Percentiles rank a stretch among this genome's conserved stretches.
These are phyloP conservation scores for Chionoecetes opilio DNA, from an alignment of 1,140 invertebrate genomes.

Conservation along the genomic window DNA sequence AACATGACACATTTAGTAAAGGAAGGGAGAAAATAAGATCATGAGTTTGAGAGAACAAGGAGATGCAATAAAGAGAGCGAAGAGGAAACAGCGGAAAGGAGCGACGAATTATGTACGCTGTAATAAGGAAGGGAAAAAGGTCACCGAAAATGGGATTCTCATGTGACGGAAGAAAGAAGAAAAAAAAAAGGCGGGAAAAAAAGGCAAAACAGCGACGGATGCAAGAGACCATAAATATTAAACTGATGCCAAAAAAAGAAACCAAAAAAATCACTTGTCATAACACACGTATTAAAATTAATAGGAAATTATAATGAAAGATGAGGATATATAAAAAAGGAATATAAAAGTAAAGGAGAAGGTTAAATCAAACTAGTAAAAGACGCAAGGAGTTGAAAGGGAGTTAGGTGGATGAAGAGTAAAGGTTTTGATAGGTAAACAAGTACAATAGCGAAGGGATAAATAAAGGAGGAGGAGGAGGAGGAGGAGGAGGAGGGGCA, in stretches of 20 bases:
- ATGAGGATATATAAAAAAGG: not conserved
- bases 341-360: not conserved
- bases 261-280: slow-evolving; percentile 8
- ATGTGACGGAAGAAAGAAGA: not conserved
- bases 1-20: too few relatives aligned
- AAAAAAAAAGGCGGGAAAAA: not conserved
- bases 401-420: not conserved
- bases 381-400: not conserved
- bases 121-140: not conserved
- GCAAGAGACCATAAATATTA: not conserved
- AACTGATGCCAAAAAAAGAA: too few relatives aligned
- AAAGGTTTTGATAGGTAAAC: slow-evolving; percentile 16
- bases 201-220: not conserved
- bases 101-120: not conserved
- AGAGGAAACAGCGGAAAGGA: slow-evolving; percentile 3
- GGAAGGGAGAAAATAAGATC: not conserved
- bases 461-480: not conserved
- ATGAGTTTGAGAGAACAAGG: not conserved
- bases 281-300: not conserved
- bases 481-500: not conserved
- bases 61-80: not conserved
- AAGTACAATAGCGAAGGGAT: not conserved
- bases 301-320: not conserved
- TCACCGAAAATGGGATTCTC: not conserved
- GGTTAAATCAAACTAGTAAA: too few relatives aligned